These are phyloP conservation scores for Phycodurus eques DNA, from an alignment of 2,113 vertebrate genomes.

Conservation along the genomic window DNA sequence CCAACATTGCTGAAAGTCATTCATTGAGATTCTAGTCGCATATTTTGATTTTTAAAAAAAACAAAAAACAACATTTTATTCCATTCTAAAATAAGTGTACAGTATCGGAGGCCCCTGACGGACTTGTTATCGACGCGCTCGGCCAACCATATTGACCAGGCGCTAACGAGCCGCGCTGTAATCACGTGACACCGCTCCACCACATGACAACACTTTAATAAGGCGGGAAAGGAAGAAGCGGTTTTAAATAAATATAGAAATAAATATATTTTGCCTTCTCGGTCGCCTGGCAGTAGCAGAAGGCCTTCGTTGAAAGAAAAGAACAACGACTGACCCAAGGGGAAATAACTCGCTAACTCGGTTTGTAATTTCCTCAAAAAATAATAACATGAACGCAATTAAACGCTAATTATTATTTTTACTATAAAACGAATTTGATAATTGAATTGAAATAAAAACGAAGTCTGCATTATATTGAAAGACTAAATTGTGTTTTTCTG, in stretches of 20 bases:
- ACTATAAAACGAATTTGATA: background rate
- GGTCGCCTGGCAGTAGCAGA: background rate
- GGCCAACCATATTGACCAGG: slow-evolving; percentile 60
- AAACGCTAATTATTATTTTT: background rate
- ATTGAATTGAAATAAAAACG: background rate
- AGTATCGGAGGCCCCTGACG: slow-evolving; percentile 13
- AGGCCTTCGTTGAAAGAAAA: background rate
- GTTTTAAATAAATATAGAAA: no score
- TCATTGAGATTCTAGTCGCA: background rate
- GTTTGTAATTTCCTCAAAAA: background rate
- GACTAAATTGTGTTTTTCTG: background rate
- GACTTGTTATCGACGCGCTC: slow-evolving; percentile 62
- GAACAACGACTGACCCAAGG: background rate
- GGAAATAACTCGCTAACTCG: background rate
- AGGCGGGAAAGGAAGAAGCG: background rate
- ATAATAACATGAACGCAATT: background rate
- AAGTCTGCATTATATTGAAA: background rate
- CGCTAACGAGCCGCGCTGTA: slow-evolving; percentile 70
- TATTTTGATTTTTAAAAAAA: background rate
- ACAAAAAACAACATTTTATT: background rate
- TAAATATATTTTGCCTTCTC: no score
- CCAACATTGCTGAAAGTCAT: background rate
- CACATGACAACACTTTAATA: slow-evolving; percentile 61
- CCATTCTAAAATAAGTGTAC: background rate
- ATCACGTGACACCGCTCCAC: slow-evolving; percentile 61